A percentile compares a stretch with the other conserved stretches of the same genome.
phyloP scores from a whole-genome alignment of 2,888 invertebrate species.

The Calameuta filiformis region DNA sequence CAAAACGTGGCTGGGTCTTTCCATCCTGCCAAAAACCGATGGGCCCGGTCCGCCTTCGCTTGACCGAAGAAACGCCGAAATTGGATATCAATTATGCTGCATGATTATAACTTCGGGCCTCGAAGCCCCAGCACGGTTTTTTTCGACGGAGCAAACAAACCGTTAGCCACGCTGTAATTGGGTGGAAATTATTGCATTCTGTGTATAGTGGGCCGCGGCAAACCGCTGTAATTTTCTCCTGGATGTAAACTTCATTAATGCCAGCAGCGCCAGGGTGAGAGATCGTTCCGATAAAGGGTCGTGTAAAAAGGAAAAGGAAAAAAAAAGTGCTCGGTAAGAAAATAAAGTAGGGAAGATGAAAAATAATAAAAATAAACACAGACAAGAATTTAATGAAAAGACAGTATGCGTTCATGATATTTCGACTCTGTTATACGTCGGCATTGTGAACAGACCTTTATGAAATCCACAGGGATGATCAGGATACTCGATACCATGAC shows the following conservation, averaged over 20 bases:
- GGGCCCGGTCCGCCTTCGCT: constrained; percentile 1
- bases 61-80: constrained; percentile 32
- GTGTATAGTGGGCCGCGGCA: constrained; percentile 11
- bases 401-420: neutral
- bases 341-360: too few species aligned
- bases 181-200: constrained; percentile 44
- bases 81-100: constrained; percentile 53
- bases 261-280: constrained; percentile 2
- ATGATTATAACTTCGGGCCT: constrained; percentile 51
- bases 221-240: constrained; percentile 40
- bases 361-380: neutral
- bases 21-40: neutral
- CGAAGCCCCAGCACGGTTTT: constrained; percentile 16
- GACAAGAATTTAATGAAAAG: neutral
- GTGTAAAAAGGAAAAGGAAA: neutral
- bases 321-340: neutral
- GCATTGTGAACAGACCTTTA: neutral
- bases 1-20: neutral
- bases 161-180: constrained; percentile 51
- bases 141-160: constrained; percentile 46
- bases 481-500: neutral
- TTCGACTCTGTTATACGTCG: neutral
- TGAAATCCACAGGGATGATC: neutral
- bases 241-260: constrained; percentile 38
- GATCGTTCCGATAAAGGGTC: neutral